These are phyloP conservation scores for Zaprionus tsacasi DNA, from an alignment of 1,140 invertebrate species.

Conservation along the genomic window DNA sequence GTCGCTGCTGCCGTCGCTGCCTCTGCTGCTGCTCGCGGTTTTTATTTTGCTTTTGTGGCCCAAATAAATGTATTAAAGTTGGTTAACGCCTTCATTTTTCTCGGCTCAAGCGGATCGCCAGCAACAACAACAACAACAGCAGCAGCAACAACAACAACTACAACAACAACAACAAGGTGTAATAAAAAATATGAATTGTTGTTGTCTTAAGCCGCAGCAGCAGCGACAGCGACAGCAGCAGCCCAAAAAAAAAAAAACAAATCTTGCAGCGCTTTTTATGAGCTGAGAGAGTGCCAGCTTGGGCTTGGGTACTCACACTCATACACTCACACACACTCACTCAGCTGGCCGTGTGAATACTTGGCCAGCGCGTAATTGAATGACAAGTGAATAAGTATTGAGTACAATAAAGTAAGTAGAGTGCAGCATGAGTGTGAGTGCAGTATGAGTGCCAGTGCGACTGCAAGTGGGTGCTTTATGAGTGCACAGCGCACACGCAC, in stretches of 20 bases:
- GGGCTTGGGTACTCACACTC: conserved; percentile 5
- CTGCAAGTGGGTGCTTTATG: background rate
- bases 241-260: conserved; percentile 32
- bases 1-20: background rate
- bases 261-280: conserved; percentile 74
- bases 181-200: conserved; percentile 83
- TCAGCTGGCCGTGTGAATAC: background rate
- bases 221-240: conserved; percentile 23
- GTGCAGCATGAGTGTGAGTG: background rate
- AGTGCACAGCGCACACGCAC: background rate
- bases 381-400: conserved; percentile 14
- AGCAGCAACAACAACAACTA: background rate
- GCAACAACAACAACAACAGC: conserved; percentile 11
- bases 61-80: conserved; percentile 83
- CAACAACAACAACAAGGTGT: conserved; percentile 52
- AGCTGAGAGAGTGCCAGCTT: conserved; percentile 29
- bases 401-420: background rate
- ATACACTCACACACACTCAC: background rate
- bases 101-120: background rate
- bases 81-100: conserved; percentile 78
- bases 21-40: conserved; percentile 5
- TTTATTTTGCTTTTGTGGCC: conserved; percentile 67
- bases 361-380: conserved; percentile 6
- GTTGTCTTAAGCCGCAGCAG: conserved; percentile 67
- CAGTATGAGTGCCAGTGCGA: no score